Base-by-base conservation (phyloP, 2,888 invertebrate genomes). In the Thymelicus sylvestris region DNA sequence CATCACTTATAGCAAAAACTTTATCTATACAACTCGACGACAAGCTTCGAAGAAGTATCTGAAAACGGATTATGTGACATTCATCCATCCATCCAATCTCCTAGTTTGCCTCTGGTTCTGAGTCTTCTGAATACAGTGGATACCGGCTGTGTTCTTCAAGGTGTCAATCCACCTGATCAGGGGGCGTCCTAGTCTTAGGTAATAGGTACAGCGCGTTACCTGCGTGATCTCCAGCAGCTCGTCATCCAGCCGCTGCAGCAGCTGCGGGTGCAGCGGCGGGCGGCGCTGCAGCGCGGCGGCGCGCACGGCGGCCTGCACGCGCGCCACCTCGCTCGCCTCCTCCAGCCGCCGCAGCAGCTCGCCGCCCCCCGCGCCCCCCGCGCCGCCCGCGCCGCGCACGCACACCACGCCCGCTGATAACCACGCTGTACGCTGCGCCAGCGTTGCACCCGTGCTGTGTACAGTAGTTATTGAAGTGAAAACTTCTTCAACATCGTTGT, bases 371-470 rank as follows among this genome's bases (percentile, higher is more conserved):
- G 96, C 97, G 24, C 96, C 95, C 79, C 95, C 31, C 31, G 4
- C 75, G 44, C 81, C 89, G 61, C 90, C 96, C 79, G 97, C 97
- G 79, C 98, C 98, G 72, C 99, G 96, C 95, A 99, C 97, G 88
- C 99, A 99, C 94, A 99, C 97, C 74, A 99, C 97, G 50, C 99
- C 98, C 78, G 98, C 95, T 0, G 98, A 98, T 81, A 99, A 93
- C 94, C 99, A 98, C 80, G 97, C 96, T 77, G 99, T 95, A 75
- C 99, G 95, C 86, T 98, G 96, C 38, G 96, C 94, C 57, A 99
- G 91, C 1, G 95, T 95, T 70, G 98, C 95, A 64, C 96, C 96
- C 19, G 96, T 95, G 12, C 97, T 98, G 76, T 0, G 55, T 3
- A 52, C 52, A 52, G 7, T 8, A 7, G 7, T 41, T 15, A n/a